Conservation (phyloP, 2,797 vertebrate species). For the Lemur catta region DNA sequence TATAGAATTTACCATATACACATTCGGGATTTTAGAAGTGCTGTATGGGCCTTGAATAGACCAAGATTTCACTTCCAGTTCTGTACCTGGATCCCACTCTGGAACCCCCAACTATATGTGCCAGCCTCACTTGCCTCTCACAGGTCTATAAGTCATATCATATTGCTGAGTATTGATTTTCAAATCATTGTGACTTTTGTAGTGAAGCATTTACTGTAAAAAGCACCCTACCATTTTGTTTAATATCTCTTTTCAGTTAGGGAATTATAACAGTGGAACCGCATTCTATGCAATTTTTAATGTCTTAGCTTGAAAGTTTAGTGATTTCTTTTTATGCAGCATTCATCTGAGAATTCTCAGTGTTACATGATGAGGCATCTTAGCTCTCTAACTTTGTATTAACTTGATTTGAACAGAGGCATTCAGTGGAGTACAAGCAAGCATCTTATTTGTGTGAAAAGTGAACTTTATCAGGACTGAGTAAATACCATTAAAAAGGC, state of each 20-base stretch:
- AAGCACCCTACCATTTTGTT: neutral
- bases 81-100: neutral
- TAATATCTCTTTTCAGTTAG: conserved; percentile 23
- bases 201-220: neutral
- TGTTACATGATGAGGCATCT: neutral
- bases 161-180: conserved; percentile 37
- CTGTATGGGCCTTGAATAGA: neutral
- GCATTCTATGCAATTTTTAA: neutral
- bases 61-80: neutral
- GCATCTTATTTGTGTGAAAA: conserved; percentile 40
- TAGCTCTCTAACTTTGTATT: conserved; percentile 6
- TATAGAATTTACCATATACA: neutral
- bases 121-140: neutral
- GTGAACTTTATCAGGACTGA: neutral
- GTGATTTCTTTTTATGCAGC: neutral
- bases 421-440: neutral
- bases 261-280: neutral
- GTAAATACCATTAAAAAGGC: conserved; percentile 18
- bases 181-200: neutral
- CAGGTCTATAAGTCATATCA: neutral
- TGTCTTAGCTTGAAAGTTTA: neutral
- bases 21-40: neutral
- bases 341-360: conserved; percentile 38
- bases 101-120: neutral
- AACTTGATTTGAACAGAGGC: conserved; percentile 22